Percentiles rank a stretch among this genome's conserved stretches.
These are phyloP conservation scores for Neodiprion virginianus DNA, from an alignment of 1,140 invertebrate genomes.

Conservation along the genomic window DNA sequence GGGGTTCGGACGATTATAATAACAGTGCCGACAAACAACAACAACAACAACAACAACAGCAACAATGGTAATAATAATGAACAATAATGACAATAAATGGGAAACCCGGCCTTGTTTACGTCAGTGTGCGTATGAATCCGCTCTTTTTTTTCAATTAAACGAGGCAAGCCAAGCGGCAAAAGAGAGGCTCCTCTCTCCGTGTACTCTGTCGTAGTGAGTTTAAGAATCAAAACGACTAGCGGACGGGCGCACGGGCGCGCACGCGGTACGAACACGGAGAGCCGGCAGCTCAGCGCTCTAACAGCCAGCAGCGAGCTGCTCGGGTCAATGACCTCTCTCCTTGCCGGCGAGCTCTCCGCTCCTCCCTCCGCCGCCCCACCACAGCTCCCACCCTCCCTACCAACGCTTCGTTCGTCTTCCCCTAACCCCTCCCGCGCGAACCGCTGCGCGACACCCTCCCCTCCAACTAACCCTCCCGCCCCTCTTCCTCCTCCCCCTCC, in stretches of 20 bases:
- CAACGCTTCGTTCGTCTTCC: not conserved
- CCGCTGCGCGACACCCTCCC: slow-evolving; percentile 20
- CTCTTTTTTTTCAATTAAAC: not conserved
- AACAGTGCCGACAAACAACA: too few species aligned
- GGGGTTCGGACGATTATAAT: too few species aligned
- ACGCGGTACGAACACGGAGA: slow-evolving; percentile 43
- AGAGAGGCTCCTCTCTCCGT: slow-evolving; percentile 2
- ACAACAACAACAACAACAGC: too few species aligned
- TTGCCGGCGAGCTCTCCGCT: slow-evolving; percentile 43
- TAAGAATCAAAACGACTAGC: slow-evolving; percentile 7
- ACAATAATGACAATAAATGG: too few species aligned
- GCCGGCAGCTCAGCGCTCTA: slow-evolving; percentile 50
- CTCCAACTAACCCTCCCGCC: slow-evolving; percentile 15
- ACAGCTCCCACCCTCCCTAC: not conserved
- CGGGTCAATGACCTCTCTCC: slow-evolving; percentile 59
- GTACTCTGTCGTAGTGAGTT: slow-evolving; percentile 7
- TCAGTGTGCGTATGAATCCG: not conserved
- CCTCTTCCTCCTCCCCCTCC: slow-evolving; percentile 22
- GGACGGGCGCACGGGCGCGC: slow-evolving; percentile 30
- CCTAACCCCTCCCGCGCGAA: slow-evolving; percentile 17
- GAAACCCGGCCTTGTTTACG: too few species aligned
- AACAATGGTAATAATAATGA: too few species aligned
- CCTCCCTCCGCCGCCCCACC: not conserved
- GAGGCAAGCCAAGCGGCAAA: slow-evolving; percentile 4
- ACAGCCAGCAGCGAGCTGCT: slow-evolving; percentile 61